phyloP scores from a whole-genome alignment of 2,888 invertebrate genomes.

The Cerceris rybyensis region DNA sequence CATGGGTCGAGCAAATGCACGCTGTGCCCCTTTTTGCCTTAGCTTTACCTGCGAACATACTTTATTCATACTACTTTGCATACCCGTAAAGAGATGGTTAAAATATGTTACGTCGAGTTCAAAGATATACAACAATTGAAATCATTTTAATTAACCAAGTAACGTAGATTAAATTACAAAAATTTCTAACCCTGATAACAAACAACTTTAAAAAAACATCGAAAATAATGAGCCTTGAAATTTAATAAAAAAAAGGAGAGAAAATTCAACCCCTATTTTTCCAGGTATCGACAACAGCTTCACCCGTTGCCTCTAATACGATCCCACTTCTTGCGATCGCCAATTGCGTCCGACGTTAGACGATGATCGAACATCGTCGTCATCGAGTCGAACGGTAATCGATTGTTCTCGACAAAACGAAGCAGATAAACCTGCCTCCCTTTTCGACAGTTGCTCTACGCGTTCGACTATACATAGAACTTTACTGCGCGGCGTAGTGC shows the following conservation, averaged over 20 bases:
- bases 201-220: not conserved
- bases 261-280: no score
- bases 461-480: slow-evolving; percentile 40
- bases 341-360: no score
- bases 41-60: slow-evolving; percentile 11
- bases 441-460: slow-evolving; percentile 42
- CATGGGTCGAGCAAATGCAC: slow-evolving; percentile 2
- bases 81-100: slow-evolving; percentile 6
- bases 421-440: slow-evolving; percentile 52
- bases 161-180: no score
- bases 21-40: slow-evolving; percentile 10
- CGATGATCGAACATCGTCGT: not conserved
- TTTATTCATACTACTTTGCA: slow-evolving; percentile 32
- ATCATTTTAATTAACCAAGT: no score
- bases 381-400: not conserved
- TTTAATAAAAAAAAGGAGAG: no score
- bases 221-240: no score
- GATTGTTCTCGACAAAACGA: slow-evolving; percentile 1
- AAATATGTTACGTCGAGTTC: no score
- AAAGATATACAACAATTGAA: no score
- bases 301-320: no score
- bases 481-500: slow-evolving; percentile 56
- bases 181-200: no score
- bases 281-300: not conserved
- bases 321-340: no score